phyloP scores from a whole-genome alignment of 2,888 invertebrate species.

The Hypselothyrea guttata region DNA sequence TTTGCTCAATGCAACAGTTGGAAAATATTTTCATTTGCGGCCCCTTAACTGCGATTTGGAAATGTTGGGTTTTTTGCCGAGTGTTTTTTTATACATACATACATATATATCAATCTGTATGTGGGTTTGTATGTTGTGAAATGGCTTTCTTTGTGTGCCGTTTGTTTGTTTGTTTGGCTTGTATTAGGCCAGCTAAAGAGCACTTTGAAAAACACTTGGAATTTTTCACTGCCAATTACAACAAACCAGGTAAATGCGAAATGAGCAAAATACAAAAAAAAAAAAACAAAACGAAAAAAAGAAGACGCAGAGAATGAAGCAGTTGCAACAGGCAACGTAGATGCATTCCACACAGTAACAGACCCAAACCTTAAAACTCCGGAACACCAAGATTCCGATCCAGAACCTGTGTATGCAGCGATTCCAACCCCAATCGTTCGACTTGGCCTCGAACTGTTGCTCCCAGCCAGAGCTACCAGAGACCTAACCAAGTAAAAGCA shows the following conservation, averaged over 20 bases:
- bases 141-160: slow-evolving; percentile 44
- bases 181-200: slow-evolving; percentile 52
- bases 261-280: slow-evolving; percentile 13
- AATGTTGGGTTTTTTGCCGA: slow-evolving; percentile 23
- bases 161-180: slow-evolving; percentile 44
- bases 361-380: slow-evolving; percentile 14
- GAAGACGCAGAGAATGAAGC: background rate
- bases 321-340: slow-evolving; percentile 28
- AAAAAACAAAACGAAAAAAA: slow-evolving; percentile 17
- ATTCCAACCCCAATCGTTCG: slow-evolving; percentile 37
- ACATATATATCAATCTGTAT: slow-evolving; percentile 1
- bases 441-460: slow-evolving; percentile 27
- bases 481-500: slow-evolving; percentile 13
- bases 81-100: background rate
- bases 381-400: slow-evolving; percentile 5
- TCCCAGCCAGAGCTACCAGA: slow-evolving; percentile 20
- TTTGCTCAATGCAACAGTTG: slow-evolving; percentile 14
- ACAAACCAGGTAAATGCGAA: slow-evolving; percentile 38
- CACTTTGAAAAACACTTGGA: slow-evolving; percentile 64
- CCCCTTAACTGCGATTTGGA: slow-evolving; percentile 19
- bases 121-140: slow-evolving; percentile 27
- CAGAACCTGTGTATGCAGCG: slow-evolving; percentile 17
- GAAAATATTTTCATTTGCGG: slow-evolving; percentile 16
- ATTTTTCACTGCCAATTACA: slow-evolving; percentile 65
- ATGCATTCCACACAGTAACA: slow-evolving; percentile 56